phyloP scores from a whole-genome alignment of 2,797 vertebrate genomes.

The Sardinella longiceps region DNA sequence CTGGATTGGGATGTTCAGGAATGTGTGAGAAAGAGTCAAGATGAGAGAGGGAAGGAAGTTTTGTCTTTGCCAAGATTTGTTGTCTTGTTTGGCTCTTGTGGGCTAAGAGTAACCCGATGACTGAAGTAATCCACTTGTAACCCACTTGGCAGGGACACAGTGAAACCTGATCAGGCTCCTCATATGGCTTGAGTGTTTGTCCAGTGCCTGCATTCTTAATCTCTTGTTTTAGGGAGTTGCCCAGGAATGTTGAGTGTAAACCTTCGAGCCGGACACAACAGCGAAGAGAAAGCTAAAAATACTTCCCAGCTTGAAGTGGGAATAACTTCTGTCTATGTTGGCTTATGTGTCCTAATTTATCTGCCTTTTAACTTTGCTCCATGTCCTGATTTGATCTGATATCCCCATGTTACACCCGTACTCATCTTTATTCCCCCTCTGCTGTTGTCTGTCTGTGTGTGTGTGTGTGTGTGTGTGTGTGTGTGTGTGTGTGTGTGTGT shows the following conservation, averaged over 20 bases:
- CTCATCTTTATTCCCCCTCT: not conserved
- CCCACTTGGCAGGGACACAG: not conserved
- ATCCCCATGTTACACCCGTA: not conserved
- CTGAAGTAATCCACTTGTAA: not conserved
- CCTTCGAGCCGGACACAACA: not conserved
- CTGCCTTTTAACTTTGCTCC: not conserved
- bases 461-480: no score
- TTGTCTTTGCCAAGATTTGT: not conserved
- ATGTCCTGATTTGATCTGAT: not conserved
- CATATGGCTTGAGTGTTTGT: not conserved
- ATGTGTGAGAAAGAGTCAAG: not conserved
- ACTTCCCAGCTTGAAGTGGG: not conserved
- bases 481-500: not conserved
- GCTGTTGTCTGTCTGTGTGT: not conserved
- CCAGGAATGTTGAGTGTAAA: not conserved
- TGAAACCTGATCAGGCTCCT: not conserved
- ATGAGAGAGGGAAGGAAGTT: not conserved
- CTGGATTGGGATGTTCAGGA: not conserved
- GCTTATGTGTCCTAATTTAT: not conserved
- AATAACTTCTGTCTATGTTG: not conserved
- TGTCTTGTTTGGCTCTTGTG: not conserved
- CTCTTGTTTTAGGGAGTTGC: not conserved
- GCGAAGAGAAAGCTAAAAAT: slow-evolving; percentile 5
- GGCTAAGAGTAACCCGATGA: not conserved
- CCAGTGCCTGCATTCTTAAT: not conserved